Percentiles rank a stretch among this genome's conserved stretches.
These are phyloP conservation scores for Tribolium castaneum DNA, from an alignment of 1,140 invertebrate species.

Conservation along the genomic window DNA sequence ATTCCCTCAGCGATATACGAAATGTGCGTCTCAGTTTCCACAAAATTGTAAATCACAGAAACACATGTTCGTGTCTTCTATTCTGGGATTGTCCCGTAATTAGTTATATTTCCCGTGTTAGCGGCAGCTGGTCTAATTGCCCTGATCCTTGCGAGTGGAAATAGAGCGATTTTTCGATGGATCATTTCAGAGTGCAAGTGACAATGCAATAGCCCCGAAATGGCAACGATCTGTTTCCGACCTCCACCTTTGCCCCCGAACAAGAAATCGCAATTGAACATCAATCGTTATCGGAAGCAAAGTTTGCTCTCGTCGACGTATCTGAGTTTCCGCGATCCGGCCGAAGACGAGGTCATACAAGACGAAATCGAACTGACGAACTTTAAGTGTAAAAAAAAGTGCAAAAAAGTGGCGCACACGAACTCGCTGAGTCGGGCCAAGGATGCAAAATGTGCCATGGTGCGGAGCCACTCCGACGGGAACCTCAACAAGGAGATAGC, in stretches of 20 bases:
- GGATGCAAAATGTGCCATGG: conserved; percentile 42
- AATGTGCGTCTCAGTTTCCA: conserved; percentile 38
- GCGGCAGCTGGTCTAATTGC: conserved; percentile 18
- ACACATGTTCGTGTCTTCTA: conserved; percentile 36
- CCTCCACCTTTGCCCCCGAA: conserved; percentile 62
- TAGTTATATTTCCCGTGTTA: conserved; percentile 4
- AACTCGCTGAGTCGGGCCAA: conserved; percentile 56
- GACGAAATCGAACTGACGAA: conserved; percentile 40
- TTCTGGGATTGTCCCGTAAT: conserved; percentile 8
- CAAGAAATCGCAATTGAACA: conserved; percentile 57
- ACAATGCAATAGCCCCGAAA: conserved; percentile 46
- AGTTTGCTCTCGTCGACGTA: conserved; percentile 61
- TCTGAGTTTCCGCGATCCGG: conserved; percentile 62
- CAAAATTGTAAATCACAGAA: conserved; percentile 45
- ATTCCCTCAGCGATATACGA: conserved; percentile 30
- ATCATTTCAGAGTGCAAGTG: conserved; percentile 8
- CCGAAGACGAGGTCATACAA: conserved; percentile 57
- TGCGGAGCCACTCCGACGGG: conserved; percentile 61
- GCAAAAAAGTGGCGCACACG: conserved; percentile 55
- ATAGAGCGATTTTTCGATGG: background rate
- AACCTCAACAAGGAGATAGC: conserved; percentile 59
- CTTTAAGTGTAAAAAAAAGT: conserved; percentile 45
- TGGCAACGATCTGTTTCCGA: conserved; percentile 63
- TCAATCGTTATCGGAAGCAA: conserved; percentile 50
- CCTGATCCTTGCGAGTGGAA: too few species aligned